Percentiles rank a stretch among this genome's conserved stretches.
Conservation (phyloP, 2,888 invertebrate species). For the Neoaliturus tenellus region DNA sequence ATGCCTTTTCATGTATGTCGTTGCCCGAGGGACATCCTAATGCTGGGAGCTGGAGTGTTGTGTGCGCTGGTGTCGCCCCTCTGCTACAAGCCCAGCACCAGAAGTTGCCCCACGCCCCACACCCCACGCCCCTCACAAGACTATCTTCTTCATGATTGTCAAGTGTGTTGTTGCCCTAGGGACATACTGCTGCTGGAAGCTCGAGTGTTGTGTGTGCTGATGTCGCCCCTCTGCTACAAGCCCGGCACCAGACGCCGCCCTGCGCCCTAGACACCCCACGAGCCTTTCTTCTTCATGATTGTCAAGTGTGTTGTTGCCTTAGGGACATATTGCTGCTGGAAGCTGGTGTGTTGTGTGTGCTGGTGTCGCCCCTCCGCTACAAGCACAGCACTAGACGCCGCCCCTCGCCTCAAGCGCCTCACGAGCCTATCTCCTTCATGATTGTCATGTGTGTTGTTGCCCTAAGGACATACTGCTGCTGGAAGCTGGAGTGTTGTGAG, state of each 20-base stretch:
- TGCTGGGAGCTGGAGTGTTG: conserved; percentile 75
- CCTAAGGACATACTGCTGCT: too few relatives aligned
- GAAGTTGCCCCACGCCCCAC: conserved; percentile 72
- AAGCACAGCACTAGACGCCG: conserved; percentile 69
- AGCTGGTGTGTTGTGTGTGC: conserved; percentile 81
- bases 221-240: too few relatives aligned
- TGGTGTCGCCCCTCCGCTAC: conserved; percentile 80
- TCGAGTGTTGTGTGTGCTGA: too few relatives aligned
- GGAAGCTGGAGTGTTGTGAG: too few relatives aligned
- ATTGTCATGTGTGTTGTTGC: too few relatives aligned
- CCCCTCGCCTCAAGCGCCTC: conserved; percentile 72
- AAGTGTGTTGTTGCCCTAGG: too few relatives aligned
- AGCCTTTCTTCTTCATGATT: conserved; percentile 79
- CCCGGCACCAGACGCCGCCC: too few relatives aligned
- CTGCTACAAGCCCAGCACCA: conserved; percentile 68
- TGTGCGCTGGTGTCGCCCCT: conserved; percentile 82
- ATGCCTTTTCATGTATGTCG: too few relatives aligned
- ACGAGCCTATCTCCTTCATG: conserved; percentile 79
- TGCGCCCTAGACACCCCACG: too few relatives aligned
- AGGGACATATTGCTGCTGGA: conserved; percentile 86
- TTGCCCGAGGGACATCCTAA: background rate
- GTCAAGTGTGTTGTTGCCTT: conserved; percentile 74
- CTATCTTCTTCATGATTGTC: too few relatives aligned
- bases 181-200: too few relatives aligned
- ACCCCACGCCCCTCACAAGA: too few relatives aligned